phyloP scores from a whole-genome alignment of 2,888 invertebrate genomes.

The Cinara cedri region DNA sequence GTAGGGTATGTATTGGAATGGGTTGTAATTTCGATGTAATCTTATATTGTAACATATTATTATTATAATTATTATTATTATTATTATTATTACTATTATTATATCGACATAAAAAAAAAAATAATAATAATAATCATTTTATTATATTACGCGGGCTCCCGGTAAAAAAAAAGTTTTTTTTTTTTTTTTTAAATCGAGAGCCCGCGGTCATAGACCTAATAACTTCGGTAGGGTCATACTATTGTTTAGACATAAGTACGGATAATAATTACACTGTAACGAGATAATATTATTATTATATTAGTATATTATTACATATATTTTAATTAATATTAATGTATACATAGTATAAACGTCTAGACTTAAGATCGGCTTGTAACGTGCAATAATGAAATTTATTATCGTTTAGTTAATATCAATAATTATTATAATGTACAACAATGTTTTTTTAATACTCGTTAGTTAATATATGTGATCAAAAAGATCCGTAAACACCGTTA shows the following conservation, averaged over 20 bases:
- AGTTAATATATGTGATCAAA: constrained; percentile 50
- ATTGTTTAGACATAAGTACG: constrained; percentile 1
- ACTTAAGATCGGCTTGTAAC: constrained; percentile 44
- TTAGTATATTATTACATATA: not conserved
- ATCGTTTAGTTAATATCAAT: constrained; percentile 27
- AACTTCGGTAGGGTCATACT: constrained; percentile 36
- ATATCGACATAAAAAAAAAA: no score
- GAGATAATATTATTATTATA: constrained; percentile 29
- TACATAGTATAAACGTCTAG: constrained; percentile 22
- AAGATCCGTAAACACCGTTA: constrained; percentile 39
- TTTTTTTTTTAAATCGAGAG: no score
- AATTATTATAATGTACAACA: constrained; percentile 20
- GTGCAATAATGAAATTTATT: constrained; percentile 49
- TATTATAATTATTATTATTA: not conserved
- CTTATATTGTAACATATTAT: constrained; percentile 3
- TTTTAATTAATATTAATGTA: constrained; percentile 15
- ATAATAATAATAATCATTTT: no score
- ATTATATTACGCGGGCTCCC: not conserved
- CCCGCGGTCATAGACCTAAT: constrained; percentile 5
- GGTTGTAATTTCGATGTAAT: constrained; percentile 31
- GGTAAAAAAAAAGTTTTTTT: no score
- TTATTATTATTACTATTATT: not conserved
- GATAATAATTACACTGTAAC: constrained; percentile 13
- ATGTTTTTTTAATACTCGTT: constrained; percentile 31
- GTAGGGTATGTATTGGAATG: constrained; percentile 26